Percentiles rank a stretch among this genome's conserved stretches.
Conservation (phyloP, 1,140 invertebrate species). For the Caerostris darwini region DNA sequence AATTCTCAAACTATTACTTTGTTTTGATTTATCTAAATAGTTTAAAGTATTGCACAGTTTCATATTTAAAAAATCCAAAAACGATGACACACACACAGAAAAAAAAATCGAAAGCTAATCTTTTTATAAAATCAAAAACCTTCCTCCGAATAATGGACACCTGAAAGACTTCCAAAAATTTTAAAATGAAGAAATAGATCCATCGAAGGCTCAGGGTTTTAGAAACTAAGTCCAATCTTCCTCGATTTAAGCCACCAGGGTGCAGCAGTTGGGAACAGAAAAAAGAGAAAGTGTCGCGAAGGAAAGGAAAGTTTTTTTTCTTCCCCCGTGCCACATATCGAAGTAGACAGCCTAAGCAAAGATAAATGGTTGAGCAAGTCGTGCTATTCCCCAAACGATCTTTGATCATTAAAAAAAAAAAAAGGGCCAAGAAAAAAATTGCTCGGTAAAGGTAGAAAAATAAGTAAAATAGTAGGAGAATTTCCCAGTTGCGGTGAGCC, state of each 20-base stretch:
- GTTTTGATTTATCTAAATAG: no score
- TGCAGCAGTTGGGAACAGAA: background rate
- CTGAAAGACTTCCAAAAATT: constrained; percentile 32
- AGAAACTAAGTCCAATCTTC: constrained; percentile 37
- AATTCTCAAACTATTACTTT: no score
- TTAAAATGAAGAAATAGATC: constrained; percentile 62
- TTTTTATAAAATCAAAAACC: background rate
- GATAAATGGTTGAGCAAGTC: constrained; percentile 65
- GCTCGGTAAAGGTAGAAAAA: constrained; percentile 32
- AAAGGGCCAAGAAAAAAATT: background rate
- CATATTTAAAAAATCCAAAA: no score
- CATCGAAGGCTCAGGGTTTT: constrained; percentile 14
- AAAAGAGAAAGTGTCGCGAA: constrained; percentile 28
- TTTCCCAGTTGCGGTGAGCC: constrained; percentile 33
- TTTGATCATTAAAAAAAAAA: constrained; percentile 65
- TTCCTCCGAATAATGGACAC: background rate
- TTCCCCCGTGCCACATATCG: constrained; percentile 46
- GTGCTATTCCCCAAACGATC: constrained; percentile 51
- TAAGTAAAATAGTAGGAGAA: constrained; percentile 9
- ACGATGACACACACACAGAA: no score
- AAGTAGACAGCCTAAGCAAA: constrained; percentile 49
- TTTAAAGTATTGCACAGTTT: no score
- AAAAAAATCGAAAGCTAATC: background rate
- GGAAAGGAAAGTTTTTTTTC: background rate
- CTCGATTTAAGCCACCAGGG: constrained; percentile 36